Conservation (phyloP, 2,113 vertebrate genomes). For the Paracanthobrama guichenoti region DNA sequence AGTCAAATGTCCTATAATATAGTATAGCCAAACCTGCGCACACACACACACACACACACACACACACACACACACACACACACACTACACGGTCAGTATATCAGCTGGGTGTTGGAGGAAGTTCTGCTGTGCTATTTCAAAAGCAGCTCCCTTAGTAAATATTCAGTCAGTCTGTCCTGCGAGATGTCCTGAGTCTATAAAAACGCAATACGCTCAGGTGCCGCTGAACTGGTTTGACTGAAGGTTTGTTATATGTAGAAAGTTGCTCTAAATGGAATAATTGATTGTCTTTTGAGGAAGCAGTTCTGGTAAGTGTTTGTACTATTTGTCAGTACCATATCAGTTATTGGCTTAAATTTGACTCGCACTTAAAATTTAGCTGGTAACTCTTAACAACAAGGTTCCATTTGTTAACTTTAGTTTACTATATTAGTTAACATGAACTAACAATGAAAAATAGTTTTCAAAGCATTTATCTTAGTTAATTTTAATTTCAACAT, state of each 20-base stretch:
- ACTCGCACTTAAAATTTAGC: not conserved
- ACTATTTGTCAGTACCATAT: not conserved
- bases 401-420: no score
- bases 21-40: no score
- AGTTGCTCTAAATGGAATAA: not conserved
- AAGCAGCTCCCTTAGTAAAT: constrained; percentile 54
- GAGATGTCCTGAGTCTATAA: not conserved
- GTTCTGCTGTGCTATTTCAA: constrained; percentile 51
- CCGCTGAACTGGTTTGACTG: not conserved
- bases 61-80: not conserved
- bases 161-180: constrained; percentile 8
- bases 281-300: not conserved
- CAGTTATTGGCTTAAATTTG: not conserved
- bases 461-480: no score
- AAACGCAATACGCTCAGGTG: not conserved
- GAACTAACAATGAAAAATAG: no score
- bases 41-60: not conserved
- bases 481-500: no score
- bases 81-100: constrained; percentile 29
- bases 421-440: no score
- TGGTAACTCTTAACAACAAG: no score
- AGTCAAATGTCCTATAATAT: no score
- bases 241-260: not conserved
- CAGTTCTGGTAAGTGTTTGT: constrained; percentile 8
- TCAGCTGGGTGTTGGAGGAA: constrained; percentile 33